Base-by-base conservation (phyloP, 1,140 invertebrate genomes). In the Drosophila eugracilis region DNA sequence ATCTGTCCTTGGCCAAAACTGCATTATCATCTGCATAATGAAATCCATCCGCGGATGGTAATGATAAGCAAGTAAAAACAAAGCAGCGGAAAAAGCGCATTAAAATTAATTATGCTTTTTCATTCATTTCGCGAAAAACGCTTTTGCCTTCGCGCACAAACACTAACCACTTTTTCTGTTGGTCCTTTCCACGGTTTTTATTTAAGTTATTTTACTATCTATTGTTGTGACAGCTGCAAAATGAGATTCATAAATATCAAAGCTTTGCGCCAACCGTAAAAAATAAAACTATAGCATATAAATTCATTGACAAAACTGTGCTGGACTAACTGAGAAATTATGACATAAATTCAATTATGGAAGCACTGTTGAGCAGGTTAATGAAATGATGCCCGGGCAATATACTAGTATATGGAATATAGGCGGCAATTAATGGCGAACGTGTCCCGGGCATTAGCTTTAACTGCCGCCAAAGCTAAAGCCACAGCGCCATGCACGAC, bases 281-380 rank as follows among this genome's bases (percentile, higher is more conserved):
- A 42, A 44, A 45, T 30, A 26, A 30, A 44, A 45, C 4, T 22
- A 30, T 36, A 17, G 15, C 34, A 34, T 53, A 47, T 53, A 47
- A 54, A 70, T 62, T 45, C 15, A 48, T 36, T 14, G 26, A 39
- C n/a, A 58, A 36, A 55, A 60, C 6, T 57, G 30, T 12, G 30
- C 32, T 39, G 44, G 60, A 17, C 14, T 30, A 74, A 50, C 57
- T 57, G 4, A 21, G 37, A 53, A 72, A 80, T 72, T 65, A 71
- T 75, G 55, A 44, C 53, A 85, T 88, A 67, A 84, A 85, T 86
- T 85, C 67, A 86, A 81, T 85, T 85, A 85, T 26, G 21, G 67
- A 42, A 42, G 53, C 45, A 57, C 14, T 39, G 15, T 60, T 59
- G 53, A 66, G 50, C 62, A 75, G 60, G 63, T 74, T 83, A 80